Evolutionary conservation across 2,113 vertebrate species (phyloP).

Genomic region (Aythya baeri): DNA sequence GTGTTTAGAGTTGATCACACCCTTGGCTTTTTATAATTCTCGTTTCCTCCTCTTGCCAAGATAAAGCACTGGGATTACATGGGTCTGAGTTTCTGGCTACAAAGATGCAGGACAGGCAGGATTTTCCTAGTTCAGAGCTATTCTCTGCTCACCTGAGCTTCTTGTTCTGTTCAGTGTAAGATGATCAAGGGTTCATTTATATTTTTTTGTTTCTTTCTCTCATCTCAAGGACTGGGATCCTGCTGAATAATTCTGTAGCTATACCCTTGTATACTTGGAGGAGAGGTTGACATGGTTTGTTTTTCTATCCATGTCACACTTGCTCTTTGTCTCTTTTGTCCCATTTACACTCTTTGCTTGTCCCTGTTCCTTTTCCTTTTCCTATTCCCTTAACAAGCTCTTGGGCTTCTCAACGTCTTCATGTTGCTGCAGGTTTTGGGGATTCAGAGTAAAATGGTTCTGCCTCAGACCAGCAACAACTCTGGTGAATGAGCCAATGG

Average conservation of each 20-base stretch:
- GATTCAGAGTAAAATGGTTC: background rate
- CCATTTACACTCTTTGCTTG: background rate
- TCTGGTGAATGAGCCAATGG: background rate
- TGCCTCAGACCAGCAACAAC: background rate
- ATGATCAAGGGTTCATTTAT: background rate
- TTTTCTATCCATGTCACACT: background rate
- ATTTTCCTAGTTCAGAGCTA: background rate
- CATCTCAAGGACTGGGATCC: background rate
- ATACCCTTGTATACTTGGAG: background rate
- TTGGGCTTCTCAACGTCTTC: background rate
- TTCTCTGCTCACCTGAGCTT: background rate
- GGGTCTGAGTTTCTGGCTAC: background rate
- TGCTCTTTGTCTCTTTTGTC: background rate
- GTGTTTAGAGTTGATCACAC: background rate
- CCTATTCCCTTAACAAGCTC: background rate
- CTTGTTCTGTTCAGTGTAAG: background rate
- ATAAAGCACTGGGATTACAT: background rate
- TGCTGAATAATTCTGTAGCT: background rate
- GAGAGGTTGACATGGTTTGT: rapidly evolving
- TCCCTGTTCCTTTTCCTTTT: background rate
- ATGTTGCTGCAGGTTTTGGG: background rate
- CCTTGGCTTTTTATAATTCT: background rate
- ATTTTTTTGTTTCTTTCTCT: background rate
- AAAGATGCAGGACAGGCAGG: background rate
- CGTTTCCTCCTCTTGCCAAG: background rate